Base-by-base conservation (phyloP, 2,888 invertebrate genomes). In the Hydrotaea cyrtoneurina region DNA sequence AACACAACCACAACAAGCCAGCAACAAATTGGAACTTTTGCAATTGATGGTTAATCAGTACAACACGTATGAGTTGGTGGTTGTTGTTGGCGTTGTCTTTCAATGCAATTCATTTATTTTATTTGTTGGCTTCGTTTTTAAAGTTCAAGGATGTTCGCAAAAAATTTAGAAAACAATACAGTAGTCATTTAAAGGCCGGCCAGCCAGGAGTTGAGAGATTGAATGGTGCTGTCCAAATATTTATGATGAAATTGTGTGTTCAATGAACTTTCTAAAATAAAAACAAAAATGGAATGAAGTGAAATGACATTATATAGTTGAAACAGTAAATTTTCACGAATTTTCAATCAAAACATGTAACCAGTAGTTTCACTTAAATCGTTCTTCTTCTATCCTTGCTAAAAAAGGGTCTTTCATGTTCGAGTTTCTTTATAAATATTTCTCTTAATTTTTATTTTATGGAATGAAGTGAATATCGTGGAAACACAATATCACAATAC, bases 1-100 rank as follows among this genome's bases (percentile, higher is more conserved):
- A 62, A 59, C 59, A 26, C 26, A 66, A 43, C 36, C 3, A 19
- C 36, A 36, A 17, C 10, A n/a, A 36, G 31, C 64, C 64, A 64
- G 19, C 66, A 43, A 69, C 69, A 69, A 69, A 69, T 69, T 69
- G 46, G 23, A 69, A 46, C 43, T 43, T 43, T 69, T 69, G 69
- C 69, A 69, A 69, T 69, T 69, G 39, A 46, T 69, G 69, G 69
- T 23, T 69, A 69, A 69, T 69, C 69, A 46, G 69, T 31, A 11
- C 59, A 26, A 26, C 23, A 15, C 59, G 43, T 59, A 21, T 26
- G 23, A 23, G 15, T 4, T 39, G 39, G 39, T 26, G 19, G 55
- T 19, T 4, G 21, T 19, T 8, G 15, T 59, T 1, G 62, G 7
- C 15, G 26, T 62, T 15, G 31, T n/a, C 23, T 69, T 69, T 23